Percentiles rank a stretch among this genome's conserved stretches.
phyloP scores from a whole-genome alignment of 1,140 invertebrate genomes.

The Caerostris extrusa region DNA sequence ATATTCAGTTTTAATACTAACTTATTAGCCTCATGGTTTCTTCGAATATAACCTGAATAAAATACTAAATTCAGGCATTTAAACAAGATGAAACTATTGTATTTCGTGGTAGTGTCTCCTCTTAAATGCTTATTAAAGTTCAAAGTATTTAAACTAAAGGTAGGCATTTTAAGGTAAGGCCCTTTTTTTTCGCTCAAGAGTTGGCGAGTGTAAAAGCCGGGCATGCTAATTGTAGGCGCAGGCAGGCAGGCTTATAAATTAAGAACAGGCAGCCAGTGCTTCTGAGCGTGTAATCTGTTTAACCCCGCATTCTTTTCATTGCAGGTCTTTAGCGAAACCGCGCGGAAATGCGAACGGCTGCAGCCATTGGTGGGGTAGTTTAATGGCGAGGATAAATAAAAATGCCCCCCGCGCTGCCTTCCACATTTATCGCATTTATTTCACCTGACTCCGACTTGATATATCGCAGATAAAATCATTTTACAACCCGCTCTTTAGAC shows the following conservation, averaged over 20 bases:
- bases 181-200: too few species aligned
- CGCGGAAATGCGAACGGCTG: conserved; percentile 23
- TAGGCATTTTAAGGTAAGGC: too few species aligned
- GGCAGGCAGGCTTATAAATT: conserved; percentile 1
- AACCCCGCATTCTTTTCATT: conserved; percentile 52
- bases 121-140: too few species aligned
- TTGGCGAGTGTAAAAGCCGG: not conserved
- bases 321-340: conserved; percentile 6
- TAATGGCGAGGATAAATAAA: conserved; percentile 64
- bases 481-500: conserved; percentile 72
- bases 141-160: too few species aligned
- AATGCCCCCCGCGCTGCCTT: conserved; percentile 19
- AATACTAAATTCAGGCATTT: too few species aligned
- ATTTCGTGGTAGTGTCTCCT: too few species aligned
- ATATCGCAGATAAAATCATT: conserved; percentile 72
- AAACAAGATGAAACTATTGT: too few species aligned
- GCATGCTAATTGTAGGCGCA: not conserved
- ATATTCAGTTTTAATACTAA: too few species aligned
- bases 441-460: conserved; percentile 66
- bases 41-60: too few species aligned
- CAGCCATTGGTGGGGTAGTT: conserved; percentile 32
- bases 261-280: not conserved
- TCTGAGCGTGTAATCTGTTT: conserved; percentile 47
- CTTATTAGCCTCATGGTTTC: too few species aligned
- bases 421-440: conserved; percentile 68